These are phyloP conservation scores for Elmis aenea DNA, from an alignment of 2,888 invertebrate genomes.

Conservation along the genomic window DNA sequence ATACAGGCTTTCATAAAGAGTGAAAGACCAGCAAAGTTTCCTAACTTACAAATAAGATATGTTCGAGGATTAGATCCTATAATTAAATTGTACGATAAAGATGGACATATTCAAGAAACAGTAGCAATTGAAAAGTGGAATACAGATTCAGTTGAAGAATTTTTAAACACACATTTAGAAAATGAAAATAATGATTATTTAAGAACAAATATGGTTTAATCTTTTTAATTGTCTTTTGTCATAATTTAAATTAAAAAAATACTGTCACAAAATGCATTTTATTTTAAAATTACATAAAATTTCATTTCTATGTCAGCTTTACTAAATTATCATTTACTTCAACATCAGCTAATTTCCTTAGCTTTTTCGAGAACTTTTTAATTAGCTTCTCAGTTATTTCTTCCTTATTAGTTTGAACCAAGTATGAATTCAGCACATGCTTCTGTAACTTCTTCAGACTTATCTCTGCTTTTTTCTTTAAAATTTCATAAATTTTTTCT, in stretches of 20 bases:
- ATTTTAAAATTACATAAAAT: neutral
- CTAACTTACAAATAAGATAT: constrained; percentile 88
- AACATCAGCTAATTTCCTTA: constrained; percentile 64
- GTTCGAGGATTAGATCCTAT: constrained; percentile 91
- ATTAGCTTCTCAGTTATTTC: constrained; percentile 59
- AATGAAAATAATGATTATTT: constrained; percentile 55
- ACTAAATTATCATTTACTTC: constrained; percentile 59
- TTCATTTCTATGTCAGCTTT: constrained; percentile 12
- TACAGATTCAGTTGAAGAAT: constrained; percentile 96
- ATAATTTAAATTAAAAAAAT: neutral
- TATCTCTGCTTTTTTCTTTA: constrained; percentile 56
- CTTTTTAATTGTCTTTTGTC: constrained; percentile 2
- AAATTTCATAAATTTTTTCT: constrained; percentile 30
- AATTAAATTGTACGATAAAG: constrained; percentile 82
- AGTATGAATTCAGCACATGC: constrained; percentile 65
- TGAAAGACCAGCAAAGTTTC: constrained; percentile 82
- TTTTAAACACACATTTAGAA: constrained; percentile 81
- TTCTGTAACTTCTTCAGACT: constrained; percentile 69
- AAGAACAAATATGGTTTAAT: constrained; percentile 56
- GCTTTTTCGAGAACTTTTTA: constrained; percentile 66
- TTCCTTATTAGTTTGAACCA: constrained; percentile 42
- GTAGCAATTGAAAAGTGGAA: constrained; percentile 98
- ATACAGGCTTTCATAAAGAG: constrained; percentile 97
- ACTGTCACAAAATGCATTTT: neutral
- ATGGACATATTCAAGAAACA: constrained; percentile 78